Conservation (phyloP, 2,797 vertebrate species). For the Artibeus lituratus region DNA sequence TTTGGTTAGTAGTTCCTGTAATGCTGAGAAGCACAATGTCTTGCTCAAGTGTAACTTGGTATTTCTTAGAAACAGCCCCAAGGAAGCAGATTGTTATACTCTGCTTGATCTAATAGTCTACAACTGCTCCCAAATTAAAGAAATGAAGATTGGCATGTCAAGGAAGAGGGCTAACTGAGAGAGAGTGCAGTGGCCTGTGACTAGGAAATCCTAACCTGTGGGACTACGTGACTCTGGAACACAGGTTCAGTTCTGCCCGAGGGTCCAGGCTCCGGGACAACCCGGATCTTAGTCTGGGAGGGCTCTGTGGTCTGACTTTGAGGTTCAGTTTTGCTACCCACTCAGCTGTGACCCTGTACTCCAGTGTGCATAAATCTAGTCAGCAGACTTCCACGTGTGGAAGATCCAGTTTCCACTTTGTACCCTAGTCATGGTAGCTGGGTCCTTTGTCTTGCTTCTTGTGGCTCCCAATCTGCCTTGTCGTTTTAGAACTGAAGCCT, state of each 20-base stretch:
- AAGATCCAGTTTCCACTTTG: background rate
- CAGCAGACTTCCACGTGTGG: background rate
- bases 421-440: background rate
- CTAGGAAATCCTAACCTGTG: background rate
- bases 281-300: background rate
- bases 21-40: constrained; percentile 38
- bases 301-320: background rate
- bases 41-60: background rate
- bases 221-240: background rate
- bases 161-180: background rate
- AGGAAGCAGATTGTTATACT: background rate
- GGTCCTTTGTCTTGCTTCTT: background rate
- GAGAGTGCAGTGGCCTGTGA: background rate
- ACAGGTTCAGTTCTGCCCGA: background rate
- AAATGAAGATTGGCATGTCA: constrained; percentile 2
- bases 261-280: background rate
- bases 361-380: background rate
- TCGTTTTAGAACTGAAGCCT: background rate
- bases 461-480: background rate
- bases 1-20: constrained; percentile 42
- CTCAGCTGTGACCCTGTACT: background rate
- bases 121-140: background rate
- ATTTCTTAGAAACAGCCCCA: background rate
- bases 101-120: constrained; percentile 4
- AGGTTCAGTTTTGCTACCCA: background rate